These are phyloP conservation scores for Chymomyza amoena DNA, from an alignment of 2,888 invertebrate genomes.

Conservation along the genomic window DNA sequence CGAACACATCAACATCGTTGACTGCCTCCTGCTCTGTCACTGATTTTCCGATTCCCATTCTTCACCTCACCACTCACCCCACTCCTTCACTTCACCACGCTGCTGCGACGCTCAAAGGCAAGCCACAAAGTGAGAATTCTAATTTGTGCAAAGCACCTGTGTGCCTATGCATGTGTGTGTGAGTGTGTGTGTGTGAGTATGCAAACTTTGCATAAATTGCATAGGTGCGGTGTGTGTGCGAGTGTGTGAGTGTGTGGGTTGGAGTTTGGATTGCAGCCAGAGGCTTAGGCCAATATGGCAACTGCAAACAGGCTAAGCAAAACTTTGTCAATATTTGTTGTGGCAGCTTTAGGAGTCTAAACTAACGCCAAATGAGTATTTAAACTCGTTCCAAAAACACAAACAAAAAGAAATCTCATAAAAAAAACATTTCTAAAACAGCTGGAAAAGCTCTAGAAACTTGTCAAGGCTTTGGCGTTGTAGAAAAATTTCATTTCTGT, in stretches of 20 bases:
- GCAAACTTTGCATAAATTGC: not conserved
- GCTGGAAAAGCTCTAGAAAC: not conserved
- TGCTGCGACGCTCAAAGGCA: constrained; percentile 7
- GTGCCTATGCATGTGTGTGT: not conserved
- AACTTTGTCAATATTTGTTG: not conserved
- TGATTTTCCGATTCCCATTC: not conserved
- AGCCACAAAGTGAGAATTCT: constrained; percentile 9
- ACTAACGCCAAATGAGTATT: not conserved
- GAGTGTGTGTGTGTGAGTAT: not conserved
- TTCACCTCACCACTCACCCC: not conserved
- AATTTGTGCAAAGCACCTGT: not conserved
- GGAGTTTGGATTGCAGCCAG: constrained; percentile 1
- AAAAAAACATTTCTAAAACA: not conserved
- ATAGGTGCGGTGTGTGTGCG: not conserved
- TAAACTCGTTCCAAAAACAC: not conserved
- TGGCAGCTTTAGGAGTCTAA: not conserved
- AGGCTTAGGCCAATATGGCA: not conserved
- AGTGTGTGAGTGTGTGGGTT: not conserved
- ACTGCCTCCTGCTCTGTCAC: not conserved
- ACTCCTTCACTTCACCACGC: not conserved
- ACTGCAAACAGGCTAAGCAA: not conserved
- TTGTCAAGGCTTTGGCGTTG: not conserved
- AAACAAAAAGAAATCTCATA: too few species aligned
- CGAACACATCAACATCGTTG: not conserved
- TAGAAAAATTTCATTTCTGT: too few species aligned